These are phyloP conservation scores for Phalacrocorax aristotelis DNA, from an alignment of 2,113 vertebrate species.

Conservation along the genomic window DNA sequence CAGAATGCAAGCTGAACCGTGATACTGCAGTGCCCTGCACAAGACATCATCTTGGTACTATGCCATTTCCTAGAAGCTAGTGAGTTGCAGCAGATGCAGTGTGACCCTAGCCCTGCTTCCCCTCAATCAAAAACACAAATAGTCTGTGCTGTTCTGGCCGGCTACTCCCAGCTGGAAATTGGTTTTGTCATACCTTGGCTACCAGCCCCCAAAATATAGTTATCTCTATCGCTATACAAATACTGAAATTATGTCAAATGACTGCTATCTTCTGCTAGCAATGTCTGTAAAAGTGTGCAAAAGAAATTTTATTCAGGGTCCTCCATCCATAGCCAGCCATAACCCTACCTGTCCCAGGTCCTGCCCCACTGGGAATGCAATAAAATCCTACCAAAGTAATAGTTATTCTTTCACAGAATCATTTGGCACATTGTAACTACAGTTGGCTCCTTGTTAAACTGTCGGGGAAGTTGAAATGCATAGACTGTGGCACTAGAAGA, in stretches of 20 bases:
- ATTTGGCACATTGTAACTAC: constrained; percentile 52
- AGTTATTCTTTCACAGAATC: background rate
- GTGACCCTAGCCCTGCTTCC: background rate
- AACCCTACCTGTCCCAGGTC: background rate
- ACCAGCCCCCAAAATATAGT: background rate
- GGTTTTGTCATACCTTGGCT: constrained; percentile 10
- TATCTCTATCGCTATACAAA: background rate
- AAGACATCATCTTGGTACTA: background rate
- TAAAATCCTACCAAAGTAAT: background rate
- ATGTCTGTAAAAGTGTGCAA: background rate
- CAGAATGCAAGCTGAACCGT: background rate
- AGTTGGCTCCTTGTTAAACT: background rate
- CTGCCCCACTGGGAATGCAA: background rate
- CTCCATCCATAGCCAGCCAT: background rate
- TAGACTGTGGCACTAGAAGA: background rate
- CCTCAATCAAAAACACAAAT: background rate
- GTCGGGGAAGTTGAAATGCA: constrained; percentile 6
- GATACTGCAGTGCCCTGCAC: background rate
- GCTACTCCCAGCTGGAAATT: background rate
- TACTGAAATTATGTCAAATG: background rate
- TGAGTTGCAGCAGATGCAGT: background rate
- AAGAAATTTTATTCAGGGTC: background rate
- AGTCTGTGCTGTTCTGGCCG: background rate
- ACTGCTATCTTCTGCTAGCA: background rate
- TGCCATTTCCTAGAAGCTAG: background rate